Conservation (phyloP, 2,888 invertebrate species). For the Polyploca ridens region DNA sequence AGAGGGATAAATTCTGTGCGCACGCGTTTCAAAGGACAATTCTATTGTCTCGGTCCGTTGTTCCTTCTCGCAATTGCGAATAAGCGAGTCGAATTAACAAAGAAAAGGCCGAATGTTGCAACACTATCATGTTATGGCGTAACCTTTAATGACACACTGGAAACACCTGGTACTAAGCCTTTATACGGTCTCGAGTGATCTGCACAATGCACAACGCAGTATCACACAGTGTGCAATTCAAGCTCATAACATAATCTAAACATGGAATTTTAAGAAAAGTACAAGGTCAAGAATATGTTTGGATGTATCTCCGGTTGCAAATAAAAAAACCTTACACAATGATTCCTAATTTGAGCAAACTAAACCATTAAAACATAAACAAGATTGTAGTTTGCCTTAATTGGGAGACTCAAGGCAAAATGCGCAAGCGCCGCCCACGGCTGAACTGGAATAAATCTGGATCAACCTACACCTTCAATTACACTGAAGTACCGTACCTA, state of each 20-base stretch:
- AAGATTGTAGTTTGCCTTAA: slow-evolving; percentile 65
- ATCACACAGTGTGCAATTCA: slow-evolving; percentile 15
- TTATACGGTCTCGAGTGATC: slow-evolving; percentile 28
- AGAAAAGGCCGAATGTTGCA: slow-evolving; percentile 51
- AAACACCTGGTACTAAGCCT: slow-evolving; percentile 34
- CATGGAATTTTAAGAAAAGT: slow-evolving; percentile 13
- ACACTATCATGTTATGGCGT: slow-evolving; percentile 30
- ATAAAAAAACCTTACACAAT: slow-evolving; percentile 51
- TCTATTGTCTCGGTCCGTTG: slow-evolving; percentile 66
- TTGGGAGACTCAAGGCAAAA: slow-evolving; percentile 66
- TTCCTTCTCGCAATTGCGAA: slow-evolving; percentile 50
- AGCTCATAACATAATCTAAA: background rate
- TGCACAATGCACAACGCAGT: slow-evolving; percentile 13
- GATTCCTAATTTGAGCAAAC: slow-evolving; percentile 64
- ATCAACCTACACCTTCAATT: slow-evolving; percentile 71
- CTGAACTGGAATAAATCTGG: slow-evolving; percentile 59
- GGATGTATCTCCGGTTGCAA: slow-evolving; percentile 16
- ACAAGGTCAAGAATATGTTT: slow-evolving; percentile 22
- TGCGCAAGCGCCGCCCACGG: slow-evolving; percentile 58
- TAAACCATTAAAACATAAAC: slow-evolving; percentile 62
- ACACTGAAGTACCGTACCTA: slow-evolving; percentile 39
- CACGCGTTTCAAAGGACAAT: slow-evolving; percentile 52
- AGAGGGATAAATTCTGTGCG: background rate
- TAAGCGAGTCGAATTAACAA: slow-evolving; percentile 64
- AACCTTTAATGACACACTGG: slow-evolving; percentile 40